Percentiles rank a stretch among this genome's conserved stretches.
These are phyloP conservation scores for Pogona vitticeps DNA, from an alignment of 2,113 vertebrate species.

Conservation along the genomic window DNA sequence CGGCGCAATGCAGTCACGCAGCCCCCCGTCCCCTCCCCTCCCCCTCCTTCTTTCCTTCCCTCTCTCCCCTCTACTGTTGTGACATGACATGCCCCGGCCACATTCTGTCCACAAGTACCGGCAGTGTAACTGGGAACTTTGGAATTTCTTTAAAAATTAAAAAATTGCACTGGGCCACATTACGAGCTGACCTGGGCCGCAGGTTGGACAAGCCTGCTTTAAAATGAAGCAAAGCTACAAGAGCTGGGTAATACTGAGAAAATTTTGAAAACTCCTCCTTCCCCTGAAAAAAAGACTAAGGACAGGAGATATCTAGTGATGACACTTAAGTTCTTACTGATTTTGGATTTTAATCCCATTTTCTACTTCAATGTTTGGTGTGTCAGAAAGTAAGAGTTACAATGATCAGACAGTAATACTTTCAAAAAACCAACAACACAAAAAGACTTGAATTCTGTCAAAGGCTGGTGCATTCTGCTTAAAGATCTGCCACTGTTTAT, in stretches of 20 bases:
- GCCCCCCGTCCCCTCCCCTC: too few species aligned
- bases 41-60: too few species aligned
- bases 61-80: too few species aligned
- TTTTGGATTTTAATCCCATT: slow-evolving; percentile 25
- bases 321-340: slow-evolving; percentile 9
- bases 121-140: too few species aligned
- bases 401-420: slow-evolving; percentile 25
- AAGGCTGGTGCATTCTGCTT: slow-evolving; percentile 30
- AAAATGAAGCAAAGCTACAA: slow-evolving; percentile 4
- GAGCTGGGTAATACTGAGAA: slow-evolving; percentile 10
- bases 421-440: slow-evolving; percentile 15
- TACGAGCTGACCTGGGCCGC: too few species aligned
- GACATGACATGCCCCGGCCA: too few species aligned
- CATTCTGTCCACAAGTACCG: too few species aligned
- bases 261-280: not conserved
- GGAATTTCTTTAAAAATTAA: too few species aligned
- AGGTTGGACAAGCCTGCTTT: too few species aligned
- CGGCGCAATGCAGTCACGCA: too few species aligned
- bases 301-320: slow-evolving; percentile 17
- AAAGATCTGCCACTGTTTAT: slow-evolving; percentile 31
- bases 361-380: slow-evolving; percentile 31
- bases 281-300: not conserved
- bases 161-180: too few species aligned
- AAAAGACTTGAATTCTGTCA: slow-evolving; percentile 23
- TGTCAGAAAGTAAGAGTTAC: slow-evolving; percentile 17